Evolutionary conservation across 37 sponge, comb jelly and placozoan genomes (phyloP), one percentile per base, ranked within the genome.

Genomic region (Halichondria panicea): DNA sequence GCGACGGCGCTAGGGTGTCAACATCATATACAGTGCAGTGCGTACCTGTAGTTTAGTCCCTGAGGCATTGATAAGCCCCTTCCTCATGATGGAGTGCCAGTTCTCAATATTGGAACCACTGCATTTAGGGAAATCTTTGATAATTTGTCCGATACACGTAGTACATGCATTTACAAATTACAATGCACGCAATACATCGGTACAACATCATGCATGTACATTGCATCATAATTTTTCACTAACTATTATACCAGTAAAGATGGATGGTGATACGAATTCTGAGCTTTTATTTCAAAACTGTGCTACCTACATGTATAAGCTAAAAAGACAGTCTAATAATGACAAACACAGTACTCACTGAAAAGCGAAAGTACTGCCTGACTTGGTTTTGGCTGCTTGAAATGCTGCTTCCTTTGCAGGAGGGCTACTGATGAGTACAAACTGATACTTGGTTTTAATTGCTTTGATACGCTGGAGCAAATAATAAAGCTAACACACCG

Each of bases 71-170:
- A 92, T 72, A 15, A 92, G 80, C 15, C 92, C 84, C 38, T 84
- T 92, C 42, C 92, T 77, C 88, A 92, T 61, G 24, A 92, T 92
- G 55, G 88, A 87, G 50, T 92, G 92, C 92, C 92, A 92, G 72
- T 92, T 92, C 60, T 92, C 92, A 37, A 92, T 78, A 40, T 33
- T 69, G 35, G 92, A 92, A 32, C 92, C 92, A 90, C 91, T 90
- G 63, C 22, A 38, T 45, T 74, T 18, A 74, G 32, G 31, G 66
- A 4, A 76, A 4, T 25, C 63, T 37, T 63, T 28, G 22, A 11
- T 22, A 24, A n/a, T n/a, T n/a, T n/a, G n/a, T n/a, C n/a, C n/a
- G n/a, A n/a, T n/a, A n/a, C n/a, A n/a, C n/a, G n/a, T n/a, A n/a
- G n/a, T n/a, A n/a, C n/a, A n/a, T n/a, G n/a, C n/a, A n/a, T n/a